phyloP scores from a whole-genome alignment of 2,888 invertebrate genomes.

The Pristionchus japonicus region DNA sequence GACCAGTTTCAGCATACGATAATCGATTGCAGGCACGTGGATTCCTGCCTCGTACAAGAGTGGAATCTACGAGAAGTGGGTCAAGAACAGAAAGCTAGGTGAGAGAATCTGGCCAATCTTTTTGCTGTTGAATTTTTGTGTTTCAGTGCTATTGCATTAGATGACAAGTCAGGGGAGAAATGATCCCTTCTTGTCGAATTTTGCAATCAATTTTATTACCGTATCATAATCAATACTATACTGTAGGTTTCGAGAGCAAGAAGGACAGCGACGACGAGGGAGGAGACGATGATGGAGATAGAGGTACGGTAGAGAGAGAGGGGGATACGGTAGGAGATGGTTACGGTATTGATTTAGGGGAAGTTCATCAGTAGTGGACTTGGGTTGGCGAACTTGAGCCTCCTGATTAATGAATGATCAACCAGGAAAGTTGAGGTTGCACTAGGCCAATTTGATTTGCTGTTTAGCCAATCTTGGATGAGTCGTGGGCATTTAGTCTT shows the following conservation, averaged over 20 bases:
- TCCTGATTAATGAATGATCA: too few species aligned
- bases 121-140: neutral
- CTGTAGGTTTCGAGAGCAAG: constrained; percentile 28
- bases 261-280: constrained; percentile 46
- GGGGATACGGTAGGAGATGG: neutral
- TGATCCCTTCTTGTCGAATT: neutral
- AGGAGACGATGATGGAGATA: constrained; percentile 34
- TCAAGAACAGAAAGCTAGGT: constrained; percentile 67
- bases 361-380: too few species aligned
- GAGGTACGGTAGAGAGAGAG: neutral
- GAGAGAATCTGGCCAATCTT: neutral
- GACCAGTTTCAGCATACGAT: neutral
- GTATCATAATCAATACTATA: neutral
- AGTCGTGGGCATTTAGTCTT: too few species aligned
- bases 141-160: neutral
- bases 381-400: too few species aligned
- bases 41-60: constrained; percentile 92
- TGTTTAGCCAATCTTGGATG: too few species aligned
- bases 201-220: neutral
- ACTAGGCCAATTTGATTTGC: too few species aligned
- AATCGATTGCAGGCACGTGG: constrained; percentile 72
- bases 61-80: constrained; percentile 80
- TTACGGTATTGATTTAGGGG: neutral
- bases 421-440: too few species aligned
- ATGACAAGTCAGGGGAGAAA: neutral